Evolutionary conservation across 2,113 vertebrate species (phyloP).

Genomic region (Montifringilla adamsi): DNA sequence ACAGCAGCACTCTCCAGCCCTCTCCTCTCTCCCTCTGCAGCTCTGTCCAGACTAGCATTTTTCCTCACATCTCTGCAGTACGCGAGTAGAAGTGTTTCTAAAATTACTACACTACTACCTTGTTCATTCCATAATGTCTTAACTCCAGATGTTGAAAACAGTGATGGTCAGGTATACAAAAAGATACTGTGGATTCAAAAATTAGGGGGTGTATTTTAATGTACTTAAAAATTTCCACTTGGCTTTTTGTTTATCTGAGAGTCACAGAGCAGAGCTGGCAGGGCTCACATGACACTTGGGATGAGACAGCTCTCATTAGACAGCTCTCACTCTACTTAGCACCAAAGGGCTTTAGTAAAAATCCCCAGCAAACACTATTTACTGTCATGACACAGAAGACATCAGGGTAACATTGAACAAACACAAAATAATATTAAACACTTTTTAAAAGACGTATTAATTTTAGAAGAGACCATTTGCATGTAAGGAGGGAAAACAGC

Average conservation of each 20-base stretch:
- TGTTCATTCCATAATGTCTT: background rate
- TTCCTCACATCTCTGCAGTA: background rate
- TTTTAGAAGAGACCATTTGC: background rate
- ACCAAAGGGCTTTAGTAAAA: background rate
- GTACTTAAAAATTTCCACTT: background rate
- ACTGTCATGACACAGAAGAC: background rate
- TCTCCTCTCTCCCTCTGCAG: background rate
- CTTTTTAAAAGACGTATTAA: background rate
- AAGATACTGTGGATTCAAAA: background rate
- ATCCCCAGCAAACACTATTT: background rate
- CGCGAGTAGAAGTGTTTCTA: background rate
- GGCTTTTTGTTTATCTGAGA: background rate
- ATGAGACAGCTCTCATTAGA: background rate
- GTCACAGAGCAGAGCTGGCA: background rate
- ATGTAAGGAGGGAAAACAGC: background rate
- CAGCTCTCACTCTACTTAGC: background rate
- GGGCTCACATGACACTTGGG: background rate
- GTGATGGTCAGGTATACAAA: background rate
- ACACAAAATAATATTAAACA: background rate
- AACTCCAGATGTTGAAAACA: background rate
- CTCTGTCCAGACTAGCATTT: background rate
- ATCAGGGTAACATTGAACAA: background rate
- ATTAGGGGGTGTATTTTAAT: background rate
- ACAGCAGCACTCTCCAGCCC: background rate
- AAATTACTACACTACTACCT: background rate